Conservation (phyloP, 2,113 vertebrate species). For the Lophura nycthemera region DNA sequence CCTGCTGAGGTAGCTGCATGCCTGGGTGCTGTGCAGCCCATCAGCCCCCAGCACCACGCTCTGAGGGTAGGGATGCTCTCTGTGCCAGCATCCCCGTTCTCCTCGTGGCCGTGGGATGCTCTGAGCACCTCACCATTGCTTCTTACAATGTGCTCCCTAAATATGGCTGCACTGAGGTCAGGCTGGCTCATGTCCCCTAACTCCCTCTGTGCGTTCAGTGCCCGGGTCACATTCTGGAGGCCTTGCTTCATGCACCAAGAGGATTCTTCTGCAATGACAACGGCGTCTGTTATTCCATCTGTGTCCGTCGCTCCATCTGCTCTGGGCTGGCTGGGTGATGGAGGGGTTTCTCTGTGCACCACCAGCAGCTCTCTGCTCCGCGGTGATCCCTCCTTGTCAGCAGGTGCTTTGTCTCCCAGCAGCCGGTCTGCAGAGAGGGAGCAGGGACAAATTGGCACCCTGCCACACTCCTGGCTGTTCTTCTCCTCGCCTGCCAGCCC, state of each 20-base stretch:
- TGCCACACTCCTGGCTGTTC: not conserved
- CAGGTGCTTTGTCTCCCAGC: conserved; percentile 5
- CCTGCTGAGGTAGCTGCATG: not conserved
- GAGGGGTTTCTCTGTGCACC: not conserved
- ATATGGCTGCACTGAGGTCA: accelerated
- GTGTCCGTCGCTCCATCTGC: not conserved
- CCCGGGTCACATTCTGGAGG: not conserved
- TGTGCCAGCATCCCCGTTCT: not conserved
- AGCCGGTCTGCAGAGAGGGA: not conserved
- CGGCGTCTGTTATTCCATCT: not conserved
- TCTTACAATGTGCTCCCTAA: not conserved
- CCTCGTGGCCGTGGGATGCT: accelerated
- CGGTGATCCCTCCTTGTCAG: not conserved
- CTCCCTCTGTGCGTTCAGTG: accelerated
- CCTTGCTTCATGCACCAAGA: not conserved
- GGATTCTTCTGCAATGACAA: not conserved
- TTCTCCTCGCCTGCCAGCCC: not conserved
- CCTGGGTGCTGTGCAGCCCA: not conserved
- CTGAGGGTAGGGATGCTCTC: not conserved
- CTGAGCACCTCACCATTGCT: not conserved
- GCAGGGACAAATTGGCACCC: conserved; percentile 12
- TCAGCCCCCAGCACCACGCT: accelerated
- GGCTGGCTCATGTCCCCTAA: accelerated
- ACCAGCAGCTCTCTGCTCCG: not conserved
- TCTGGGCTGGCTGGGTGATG: not conserved